Evolutionary conservation across 2,797 vertebrate species (phyloP).

Genomic region (Rhinophrynus dorsalis): DNA sequence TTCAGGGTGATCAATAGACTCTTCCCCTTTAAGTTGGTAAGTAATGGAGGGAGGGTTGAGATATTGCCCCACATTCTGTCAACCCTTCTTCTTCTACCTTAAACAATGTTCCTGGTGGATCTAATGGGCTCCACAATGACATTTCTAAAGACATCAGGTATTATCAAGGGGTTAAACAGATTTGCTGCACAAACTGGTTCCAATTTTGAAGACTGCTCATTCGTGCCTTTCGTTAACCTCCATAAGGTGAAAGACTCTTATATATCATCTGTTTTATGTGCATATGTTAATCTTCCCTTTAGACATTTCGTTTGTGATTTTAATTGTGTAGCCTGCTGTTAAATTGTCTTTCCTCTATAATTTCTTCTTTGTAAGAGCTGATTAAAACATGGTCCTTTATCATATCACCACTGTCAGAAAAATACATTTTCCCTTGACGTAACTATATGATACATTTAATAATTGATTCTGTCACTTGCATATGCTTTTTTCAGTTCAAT

Average conservation of each 20-base stretch:
- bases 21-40: too few relatives aligned
- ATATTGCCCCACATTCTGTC: too few relatives aligned
- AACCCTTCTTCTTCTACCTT: too few relatives aligned
- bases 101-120: too few relatives aligned
- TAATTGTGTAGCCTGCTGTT: constrained; percentile 13
- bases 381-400: constrained; percentile 35
- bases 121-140: too few relatives aligned
- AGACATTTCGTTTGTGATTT: not conserved
- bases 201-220: not conserved
- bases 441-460: constrained; percentile 6
- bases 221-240: constrained; percentile 4
- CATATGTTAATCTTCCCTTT: constrained; percentile 10
- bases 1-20: too few relatives aligned
- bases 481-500: not conserved
- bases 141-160: too few relatives aligned
- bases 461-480: not conserved
- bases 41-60: too few relatives aligned
- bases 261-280: constrained; percentile 2
- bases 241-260: not conserved
- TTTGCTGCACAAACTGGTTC: too few relatives aligned
- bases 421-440: not conserved
- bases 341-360: constrained; percentile 4
- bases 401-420: constrained; percentile 12
- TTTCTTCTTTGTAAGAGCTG: constrained; percentile 13
- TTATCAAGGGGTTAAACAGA: too few relatives aligned